These are phyloP conservation scores for Hydrocynus forskahlii DNA, from an alignment of 2,797 vertebrate species.

Conservation along the genomic window DNA sequence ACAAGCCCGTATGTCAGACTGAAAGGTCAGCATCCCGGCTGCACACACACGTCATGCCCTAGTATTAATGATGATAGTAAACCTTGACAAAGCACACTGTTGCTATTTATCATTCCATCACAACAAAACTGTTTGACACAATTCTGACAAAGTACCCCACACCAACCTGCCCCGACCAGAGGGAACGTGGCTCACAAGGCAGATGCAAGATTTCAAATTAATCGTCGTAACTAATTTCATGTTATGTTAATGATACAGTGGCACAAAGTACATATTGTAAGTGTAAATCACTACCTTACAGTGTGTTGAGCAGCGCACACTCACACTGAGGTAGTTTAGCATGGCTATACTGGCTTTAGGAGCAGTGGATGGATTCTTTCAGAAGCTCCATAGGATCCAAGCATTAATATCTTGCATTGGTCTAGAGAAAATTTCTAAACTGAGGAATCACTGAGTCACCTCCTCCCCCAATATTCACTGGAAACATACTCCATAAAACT, in stretches of 20 bases:
- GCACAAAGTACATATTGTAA: background rate
- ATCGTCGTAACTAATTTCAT: background rate
- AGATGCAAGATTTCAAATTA: background rate
- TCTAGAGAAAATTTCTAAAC: background rate
- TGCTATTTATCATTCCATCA: too few relatives aligned
- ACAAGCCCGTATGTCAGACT: too few relatives aligned
- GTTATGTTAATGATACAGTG: background rate
- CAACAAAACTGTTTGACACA: too few relatives aligned
- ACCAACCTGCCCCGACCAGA: too few relatives aligned
- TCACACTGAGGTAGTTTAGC: background rate
- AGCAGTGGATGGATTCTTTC: constrained; percentile 13
- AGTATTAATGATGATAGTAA: too few relatives aligned
- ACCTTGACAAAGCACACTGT: too few relatives aligned
- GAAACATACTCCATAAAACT: too few relatives aligned
- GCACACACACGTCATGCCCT: too few relatives aligned
- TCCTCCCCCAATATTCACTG: background rate
- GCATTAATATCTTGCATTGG: background rate
- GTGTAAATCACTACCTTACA: background rate
- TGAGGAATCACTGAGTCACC: background rate
- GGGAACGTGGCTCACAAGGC: too few relatives aligned
- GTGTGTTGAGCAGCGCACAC: background rate
- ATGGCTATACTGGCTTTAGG: background rate
- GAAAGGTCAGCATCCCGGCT: too few relatives aligned
- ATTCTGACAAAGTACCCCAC: too few relatives aligned
- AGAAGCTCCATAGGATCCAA: background rate